phyloP scores from a whole-genome alignment of 2,888 invertebrate species.

The Lypha dubia region DNA sequence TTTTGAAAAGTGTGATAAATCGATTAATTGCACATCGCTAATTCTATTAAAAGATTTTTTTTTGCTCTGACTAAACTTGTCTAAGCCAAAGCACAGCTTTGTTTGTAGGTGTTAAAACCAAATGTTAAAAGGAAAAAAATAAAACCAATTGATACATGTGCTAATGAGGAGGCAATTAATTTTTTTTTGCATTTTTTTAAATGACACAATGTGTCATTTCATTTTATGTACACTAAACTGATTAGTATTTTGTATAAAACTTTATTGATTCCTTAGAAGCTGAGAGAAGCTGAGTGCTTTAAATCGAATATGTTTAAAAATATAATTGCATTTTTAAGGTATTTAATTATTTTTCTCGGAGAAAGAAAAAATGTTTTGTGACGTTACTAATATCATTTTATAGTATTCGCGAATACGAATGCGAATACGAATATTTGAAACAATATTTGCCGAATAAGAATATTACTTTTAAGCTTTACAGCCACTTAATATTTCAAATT shows the following conservation, averaged over 20 bases:
- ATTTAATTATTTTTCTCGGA: no score
- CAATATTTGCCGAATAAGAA: no score
- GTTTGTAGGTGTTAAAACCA: slow-evolving; percentile 26
- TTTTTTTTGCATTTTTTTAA: neutral
- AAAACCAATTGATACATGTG: slow-evolving; percentile 19
- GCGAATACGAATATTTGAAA: no score
- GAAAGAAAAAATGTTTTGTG: neutral
- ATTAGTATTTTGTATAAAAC: neutral
- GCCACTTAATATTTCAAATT: no score
- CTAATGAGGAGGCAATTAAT: slow-evolving; percentile 14
- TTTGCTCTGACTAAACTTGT: neutral
- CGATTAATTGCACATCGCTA: no score
- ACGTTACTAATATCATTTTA: no score
- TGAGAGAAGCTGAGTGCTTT: neutral
- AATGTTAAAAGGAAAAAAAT: neutral
- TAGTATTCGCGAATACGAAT: no score
- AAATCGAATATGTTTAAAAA: no score
- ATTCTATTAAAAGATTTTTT: neutral
- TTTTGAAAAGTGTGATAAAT: no score
- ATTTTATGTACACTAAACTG: slow-evolving; percentile 18
- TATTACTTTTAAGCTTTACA: no score
- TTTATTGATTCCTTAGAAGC: neutral
- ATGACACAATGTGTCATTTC: slow-evolving; percentile 23
- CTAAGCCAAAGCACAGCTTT: slow-evolving; percentile 22
- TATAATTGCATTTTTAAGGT: no score